Evolutionary conservation across 2,113 vertebrate genomes (phyloP), one percentile per base, ranked within the genome.

Genomic region (Rissa tridactyla): DNA sequence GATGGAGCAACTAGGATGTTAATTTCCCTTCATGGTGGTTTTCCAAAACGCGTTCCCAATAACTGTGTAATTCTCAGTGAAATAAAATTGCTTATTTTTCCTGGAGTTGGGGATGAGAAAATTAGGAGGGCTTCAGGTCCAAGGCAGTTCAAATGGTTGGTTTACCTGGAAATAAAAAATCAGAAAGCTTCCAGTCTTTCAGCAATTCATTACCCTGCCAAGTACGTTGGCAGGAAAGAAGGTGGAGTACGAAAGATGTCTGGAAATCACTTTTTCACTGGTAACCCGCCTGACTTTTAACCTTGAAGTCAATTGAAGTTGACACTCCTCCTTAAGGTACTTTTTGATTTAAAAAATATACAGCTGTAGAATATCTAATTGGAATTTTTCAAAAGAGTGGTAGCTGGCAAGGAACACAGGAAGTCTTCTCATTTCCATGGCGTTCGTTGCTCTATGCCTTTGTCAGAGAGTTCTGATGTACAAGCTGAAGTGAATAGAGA

Each of bases 151-250:
- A 69, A 23, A 78, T 80, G 26, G 32, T 83, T 94, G 80, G 17
- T 77, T 97, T 95, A 91, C 76, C 58, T 72, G 44, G 52, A 90
- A 92, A 82, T 68, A 90, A 82, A 76, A 86, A 36, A 52, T 40
- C 1, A 1, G 49, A 81, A 86, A 82, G 6, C 62, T 95, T 86
- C 57, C 66, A 92, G 17, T 57, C 27, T 69, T n/a, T 78, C 58
- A 80, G 60, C 36, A 86, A 30, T 65, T 96, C 68, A 72, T 64
- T 73, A 83, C 36, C 3, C 27, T 91, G 93, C 71, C 82, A 97
- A 92, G 40, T 52, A n/a, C 1, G 0, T 68, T 91, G 83, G 47
- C 91, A 88, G 54, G 36, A 88, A 72, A 72, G 47, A 61, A 80
- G 22, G n/a, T 72, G 20, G 57, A 83, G 12, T 38, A 72, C 0